These are phyloP conservation scores for Bombycilla garrulus DNA, from an alignment of 2,113 vertebrate species.

Conservation along the genomic window DNA sequence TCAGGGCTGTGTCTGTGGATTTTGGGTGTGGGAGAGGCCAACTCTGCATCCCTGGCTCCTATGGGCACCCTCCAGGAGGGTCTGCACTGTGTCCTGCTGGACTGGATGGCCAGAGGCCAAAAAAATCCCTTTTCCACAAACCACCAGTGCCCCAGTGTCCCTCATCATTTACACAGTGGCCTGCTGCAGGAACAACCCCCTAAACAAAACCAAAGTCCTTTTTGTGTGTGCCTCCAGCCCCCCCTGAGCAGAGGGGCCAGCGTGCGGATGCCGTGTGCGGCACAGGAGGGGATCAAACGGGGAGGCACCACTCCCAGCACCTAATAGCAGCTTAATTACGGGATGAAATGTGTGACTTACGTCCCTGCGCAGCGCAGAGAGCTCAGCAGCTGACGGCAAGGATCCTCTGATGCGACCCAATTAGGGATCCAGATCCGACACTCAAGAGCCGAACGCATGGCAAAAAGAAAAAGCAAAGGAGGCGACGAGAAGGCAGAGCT, in stretches of 20 bases:
- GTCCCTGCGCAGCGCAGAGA: background rate
- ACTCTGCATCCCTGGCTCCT: background rate
- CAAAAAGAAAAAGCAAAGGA: background rate
- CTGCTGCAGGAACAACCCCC: rapidly evolving
- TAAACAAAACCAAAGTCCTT: background rate
- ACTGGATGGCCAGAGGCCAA: rapidly evolving
- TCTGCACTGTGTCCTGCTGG: background rate
- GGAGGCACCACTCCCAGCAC: background rate
- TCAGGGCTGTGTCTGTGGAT: rapidly evolving
- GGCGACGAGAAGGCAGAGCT: background rate
- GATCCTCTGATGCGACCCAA: slow-evolving; percentile 63
- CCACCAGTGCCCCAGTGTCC: rapidly evolving
- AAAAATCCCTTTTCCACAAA: background rate
- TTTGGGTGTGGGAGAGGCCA: background rate
- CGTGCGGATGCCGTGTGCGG: rapidly evolving
- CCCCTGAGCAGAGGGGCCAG: background rate
- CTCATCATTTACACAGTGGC: rapidly evolving
- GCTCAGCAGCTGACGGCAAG: slow-evolving; percentile 38
- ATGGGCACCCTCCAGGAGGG: rapidly evolving
- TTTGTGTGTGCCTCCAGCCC: background rate
- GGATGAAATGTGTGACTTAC: background rate
- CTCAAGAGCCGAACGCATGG: background rate
- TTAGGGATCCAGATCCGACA: slow-evolving; percentile 36
- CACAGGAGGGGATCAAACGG: background rate
- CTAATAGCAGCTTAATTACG: slow-evolving; percentile 5